phyloP scores from a whole-genome alignment of 2,797 vertebrate species.

The Chloroceryle inda region DNA sequence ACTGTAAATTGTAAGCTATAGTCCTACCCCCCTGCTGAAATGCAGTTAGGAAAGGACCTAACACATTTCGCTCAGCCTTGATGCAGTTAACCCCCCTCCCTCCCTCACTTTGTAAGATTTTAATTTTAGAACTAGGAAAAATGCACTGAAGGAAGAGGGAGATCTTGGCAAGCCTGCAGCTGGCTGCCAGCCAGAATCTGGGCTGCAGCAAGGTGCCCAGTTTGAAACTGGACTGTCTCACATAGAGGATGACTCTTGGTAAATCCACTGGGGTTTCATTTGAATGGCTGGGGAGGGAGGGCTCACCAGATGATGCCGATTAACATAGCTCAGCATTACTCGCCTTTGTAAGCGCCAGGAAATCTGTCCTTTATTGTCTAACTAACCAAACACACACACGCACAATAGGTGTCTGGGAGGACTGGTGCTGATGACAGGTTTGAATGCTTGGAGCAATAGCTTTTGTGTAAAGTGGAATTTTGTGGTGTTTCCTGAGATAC shows the following conservation, averaged over 20 bases:
- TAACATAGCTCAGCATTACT: slow-evolving; percentile 58
- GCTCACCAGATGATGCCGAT: slow-evolving; percentile 68
- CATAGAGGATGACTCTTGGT: neutral
- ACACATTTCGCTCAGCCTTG: neutral
- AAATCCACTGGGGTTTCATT: slow-evolving; percentile 11
- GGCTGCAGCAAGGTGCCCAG: neutral
- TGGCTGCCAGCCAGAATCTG: slow-evolving; percentile 28
- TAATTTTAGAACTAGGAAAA: slow-evolving; percentile 36
- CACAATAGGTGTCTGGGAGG: neutral
- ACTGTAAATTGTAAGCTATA: neutral
- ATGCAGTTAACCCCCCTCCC: neutral
- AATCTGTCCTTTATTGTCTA: slow-evolving; percentile 66
- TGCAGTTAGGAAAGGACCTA: neutral
- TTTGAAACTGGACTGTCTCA: slow-evolving; percentile 42
- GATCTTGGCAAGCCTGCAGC: slow-evolving; percentile 24
- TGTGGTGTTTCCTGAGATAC: neutral
- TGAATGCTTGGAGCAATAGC: neutral
- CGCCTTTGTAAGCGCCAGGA: neutral
- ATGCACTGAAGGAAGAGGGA: slow-evolving; percentile 11
- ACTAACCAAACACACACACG: slow-evolving; percentile 13
- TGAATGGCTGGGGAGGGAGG: neutral
- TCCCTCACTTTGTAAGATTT: neutral
- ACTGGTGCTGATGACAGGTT: neutral
- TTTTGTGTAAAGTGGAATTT: neutral
- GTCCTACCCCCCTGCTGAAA: neutral